phyloP scores from a whole-genome alignment of 2,113 vertebrate genomes.

The Bagarius yarrelli region DNA sequence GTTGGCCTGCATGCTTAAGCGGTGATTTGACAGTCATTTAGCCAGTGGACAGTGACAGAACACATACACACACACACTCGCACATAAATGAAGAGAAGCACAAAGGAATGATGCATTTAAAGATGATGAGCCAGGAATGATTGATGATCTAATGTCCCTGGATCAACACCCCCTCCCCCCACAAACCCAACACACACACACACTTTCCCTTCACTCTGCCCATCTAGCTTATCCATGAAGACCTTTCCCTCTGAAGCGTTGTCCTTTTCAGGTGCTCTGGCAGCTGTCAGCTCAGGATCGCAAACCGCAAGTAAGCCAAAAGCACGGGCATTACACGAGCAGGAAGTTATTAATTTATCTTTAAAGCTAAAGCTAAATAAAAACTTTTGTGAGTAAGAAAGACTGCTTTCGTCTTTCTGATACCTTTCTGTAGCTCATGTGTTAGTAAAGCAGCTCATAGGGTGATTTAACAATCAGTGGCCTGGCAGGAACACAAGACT shows the following conservation, averaged over 20 bases:
- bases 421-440: slow-evolving; percentile 42
- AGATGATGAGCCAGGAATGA: slow-evolving; percentile 74
- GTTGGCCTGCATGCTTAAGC: slow-evolving; percentile 66
- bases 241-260: slow-evolving; percentile 21
- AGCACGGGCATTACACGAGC: not conserved
- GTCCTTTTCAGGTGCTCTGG: slow-evolving; percentile 48
- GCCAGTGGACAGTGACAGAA: slow-evolving; percentile 52
- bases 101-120: slow-evolving; percentile 55
- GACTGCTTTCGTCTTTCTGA: slow-evolving; percentile 30
- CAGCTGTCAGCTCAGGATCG: slow-evolving; percentile 40
- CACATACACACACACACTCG: not conserved
- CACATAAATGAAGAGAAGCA: slow-evolving; percentile 1
- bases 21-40: slow-evolving; percentile 71
- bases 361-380: not conserved
- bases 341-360: slow-evolving; percentile 10
- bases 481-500: slow-evolving; percentile 63
- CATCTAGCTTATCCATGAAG: not conserved
- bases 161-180: slow-evolving; percentile 47
- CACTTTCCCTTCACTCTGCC: not conserved
- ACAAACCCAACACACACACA: too few species aligned
- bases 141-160: slow-evolving; percentile 76
- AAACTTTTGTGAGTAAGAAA: slow-evolving; percentile 12
- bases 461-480: slow-evolving; percentile 64
- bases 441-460: slow-evolving; percentile 66
- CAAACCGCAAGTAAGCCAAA: slow-evolving; percentile 15